Percentiles rank a stretch among this genome's conserved stretches.
phyloP scores from a whole-genome alignment of 2,888 invertebrate species.

The Cheilosia grossa region DNA sequence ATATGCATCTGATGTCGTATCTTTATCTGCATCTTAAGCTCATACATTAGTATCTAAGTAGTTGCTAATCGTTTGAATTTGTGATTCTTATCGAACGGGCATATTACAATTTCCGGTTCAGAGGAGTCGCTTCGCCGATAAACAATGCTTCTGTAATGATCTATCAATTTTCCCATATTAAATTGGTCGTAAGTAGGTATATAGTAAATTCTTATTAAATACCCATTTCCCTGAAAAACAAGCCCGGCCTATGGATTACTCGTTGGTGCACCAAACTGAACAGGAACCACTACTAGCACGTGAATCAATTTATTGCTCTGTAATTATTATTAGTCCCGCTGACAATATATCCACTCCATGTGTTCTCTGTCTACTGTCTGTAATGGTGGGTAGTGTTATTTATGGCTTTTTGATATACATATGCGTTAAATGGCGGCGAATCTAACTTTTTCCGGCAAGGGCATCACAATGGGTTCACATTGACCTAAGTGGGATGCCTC shows the following conservation, averaged over 20 bases:
- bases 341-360: slow-evolving; percentile 13
- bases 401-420: slow-evolving; percentile 46
- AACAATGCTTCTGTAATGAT: slow-evolving; percentile 39
- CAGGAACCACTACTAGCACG: background rate
- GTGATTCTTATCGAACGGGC: slow-evolving; percentile 57
- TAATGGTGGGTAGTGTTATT: slow-evolving; percentile 33
- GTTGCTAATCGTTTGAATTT: slow-evolving; percentile 55
- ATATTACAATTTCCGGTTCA: slow-evolving; percentile 61
- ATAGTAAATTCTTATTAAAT: background rate
- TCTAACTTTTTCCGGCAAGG: background rate
- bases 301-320: slow-evolving; percentile 5
- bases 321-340: slow-evolving; percentile 28
- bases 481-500: too few species aligned
- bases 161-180: slow-evolving; percentile 61
- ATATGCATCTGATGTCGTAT: background rate
- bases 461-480: too few species aligned
- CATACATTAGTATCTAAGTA: slow-evolving; percentile 43
- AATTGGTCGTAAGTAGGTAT: slow-evolving; percentile 3
- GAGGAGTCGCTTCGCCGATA: slow-evolving; percentile 16
- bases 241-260: background rate
- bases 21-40: slow-evolving; percentile 28
- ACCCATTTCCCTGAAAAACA: background rate
- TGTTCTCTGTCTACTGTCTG: slow-evolving; percentile 5
- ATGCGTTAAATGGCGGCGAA: slow-evolving; percentile 35
- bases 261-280: slow-evolving; percentile 1